Base-by-base conservation (phyloP, 2,113 vertebrate species). In the Hoplias malabaricus region DNA sequence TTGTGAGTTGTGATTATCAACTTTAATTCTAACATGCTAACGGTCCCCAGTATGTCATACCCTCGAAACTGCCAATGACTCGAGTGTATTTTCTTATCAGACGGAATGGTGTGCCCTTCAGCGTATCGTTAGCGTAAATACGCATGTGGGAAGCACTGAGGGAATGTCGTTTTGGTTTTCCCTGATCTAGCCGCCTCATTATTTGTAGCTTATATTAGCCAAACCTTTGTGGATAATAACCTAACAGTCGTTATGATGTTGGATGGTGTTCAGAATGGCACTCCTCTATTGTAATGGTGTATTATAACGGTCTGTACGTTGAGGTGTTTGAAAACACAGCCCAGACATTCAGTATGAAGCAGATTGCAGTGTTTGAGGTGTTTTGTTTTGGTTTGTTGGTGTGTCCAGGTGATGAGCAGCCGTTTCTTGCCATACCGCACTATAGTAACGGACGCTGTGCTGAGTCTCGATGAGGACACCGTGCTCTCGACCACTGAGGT, bases 401-500 rank as follows among this genome's bases (percentile, higher is more conserved):
- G 25, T 67, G 54, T 82, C 36, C 90, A 99, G 98, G 95, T 98
- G 48, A 99, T 99, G 94, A 96, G 96, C 93, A 98, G 96, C 80
- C 95, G 98, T 61, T 99, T 99, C 82, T 92, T 98, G 68, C 96
- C 96, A 77, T 98, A 98, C 0, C 93, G 97, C 86, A 96, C 92
- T 85, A 99, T 99, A 82, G 78, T 92, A 83, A 98, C 98, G 0
- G 96, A 99, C 0, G 96, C 96, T 5, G 94, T 99, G 31, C 92
- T 99, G 75, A 97, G 97, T 89, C 95, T 99, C 34, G 98, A 99
- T 7, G 98, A 99, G 88, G 98, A 99, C 91, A 98, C 96, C 0
- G 98, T 99, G 88, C 95, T 99, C 77, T 99, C 98, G 11, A 98
- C 98, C 69, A 98, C 96, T 0, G 98, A 99, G 96, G 98, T 99